A percentile compares a stretch with the other conserved stretches of the same genome.
These are phyloP conservation scores for Neomorphus geoffroyi DNA, from an alignment of 2,797 vertebrate species.

Conservation along the genomic window DNA sequence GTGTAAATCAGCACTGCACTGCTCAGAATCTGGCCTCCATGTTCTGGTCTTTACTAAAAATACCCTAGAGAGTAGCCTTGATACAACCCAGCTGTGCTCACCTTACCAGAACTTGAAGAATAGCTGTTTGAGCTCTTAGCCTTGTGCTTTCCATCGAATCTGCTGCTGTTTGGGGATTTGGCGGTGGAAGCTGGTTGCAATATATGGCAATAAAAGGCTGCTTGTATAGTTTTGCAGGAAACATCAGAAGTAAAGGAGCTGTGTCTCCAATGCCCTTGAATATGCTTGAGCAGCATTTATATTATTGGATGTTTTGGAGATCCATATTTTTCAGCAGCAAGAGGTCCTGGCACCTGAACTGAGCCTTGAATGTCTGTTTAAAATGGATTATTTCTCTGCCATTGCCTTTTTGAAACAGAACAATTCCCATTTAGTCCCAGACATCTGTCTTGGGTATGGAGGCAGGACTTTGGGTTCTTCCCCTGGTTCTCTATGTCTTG, in stretches of 20 bases:
- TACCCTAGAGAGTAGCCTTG: constrained; percentile 32
- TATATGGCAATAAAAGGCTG: constrained; percentile 1
- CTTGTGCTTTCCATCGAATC: background rate
- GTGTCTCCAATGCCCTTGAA: background rate
- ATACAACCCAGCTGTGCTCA: constrained; percentile 59
- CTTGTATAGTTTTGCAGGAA: background rate
- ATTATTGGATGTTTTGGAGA: background rate
- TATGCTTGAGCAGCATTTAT: background rate
- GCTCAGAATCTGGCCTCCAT: background rate
- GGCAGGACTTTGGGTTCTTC: background rate
- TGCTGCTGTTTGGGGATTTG: background rate
- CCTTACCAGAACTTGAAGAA: constrained; percentile 36
- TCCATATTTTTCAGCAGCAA: background rate
- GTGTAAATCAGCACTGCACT: constrained; percentile 15
- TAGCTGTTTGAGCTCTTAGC: constrained; percentile 2
- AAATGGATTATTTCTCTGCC: background rate
- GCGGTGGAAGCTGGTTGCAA: background rate
- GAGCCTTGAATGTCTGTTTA: background rate
- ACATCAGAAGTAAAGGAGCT: background rate
- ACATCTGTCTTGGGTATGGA: background rate
- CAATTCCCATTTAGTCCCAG: background rate
- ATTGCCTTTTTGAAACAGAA: background rate
- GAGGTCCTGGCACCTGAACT: background rate
- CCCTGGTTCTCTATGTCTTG: background rate
- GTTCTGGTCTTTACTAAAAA: constrained; percentile 37